Evolutionary conservation across 2,113 vertebrate genomes (phyloP).

Genomic region (Heteronetta atricapilla): DNA sequence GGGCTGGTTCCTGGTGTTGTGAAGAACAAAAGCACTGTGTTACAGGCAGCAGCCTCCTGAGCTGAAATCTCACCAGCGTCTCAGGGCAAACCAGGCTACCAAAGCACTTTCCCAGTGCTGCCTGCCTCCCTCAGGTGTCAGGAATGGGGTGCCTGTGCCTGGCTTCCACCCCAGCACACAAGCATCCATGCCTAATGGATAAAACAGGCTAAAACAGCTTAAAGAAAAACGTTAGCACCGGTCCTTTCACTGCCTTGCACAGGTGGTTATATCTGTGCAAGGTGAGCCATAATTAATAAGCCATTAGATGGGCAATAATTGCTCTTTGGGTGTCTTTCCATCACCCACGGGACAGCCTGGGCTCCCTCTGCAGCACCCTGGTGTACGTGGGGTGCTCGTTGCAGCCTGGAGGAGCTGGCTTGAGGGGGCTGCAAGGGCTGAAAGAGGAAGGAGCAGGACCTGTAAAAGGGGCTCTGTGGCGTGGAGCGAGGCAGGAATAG

Average conservation of each 20-base stretch:
- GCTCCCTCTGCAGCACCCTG: not conserved
- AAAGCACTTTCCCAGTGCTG: not conserved
- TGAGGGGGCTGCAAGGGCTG: accelerated
- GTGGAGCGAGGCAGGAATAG: not conserved
- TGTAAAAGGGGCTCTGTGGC: not conserved
- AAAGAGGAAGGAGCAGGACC: not conserved
- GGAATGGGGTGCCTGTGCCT: not conserved
- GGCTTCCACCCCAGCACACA: no score
- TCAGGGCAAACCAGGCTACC: not conserved
- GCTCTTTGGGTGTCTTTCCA: not conserved
- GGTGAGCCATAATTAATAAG: no score
- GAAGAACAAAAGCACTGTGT: not conserved
- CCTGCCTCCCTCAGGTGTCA: no score
- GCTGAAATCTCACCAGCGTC: not conserved
- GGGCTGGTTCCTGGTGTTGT: not conserved
- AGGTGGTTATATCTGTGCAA: not conserved
- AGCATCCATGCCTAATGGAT: no score
- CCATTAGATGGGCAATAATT: no score
- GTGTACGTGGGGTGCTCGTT: accelerated
- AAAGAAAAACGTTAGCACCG: not conserved
- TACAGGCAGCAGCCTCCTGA: not conserved
- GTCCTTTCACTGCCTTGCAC: not conserved
- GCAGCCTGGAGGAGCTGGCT: not conserved
- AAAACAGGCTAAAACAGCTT: not conserved
- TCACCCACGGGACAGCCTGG: accelerated